Conservation (phyloP, 2,113 vertebrate genomes). For the Notechis scutatus region DNA sequence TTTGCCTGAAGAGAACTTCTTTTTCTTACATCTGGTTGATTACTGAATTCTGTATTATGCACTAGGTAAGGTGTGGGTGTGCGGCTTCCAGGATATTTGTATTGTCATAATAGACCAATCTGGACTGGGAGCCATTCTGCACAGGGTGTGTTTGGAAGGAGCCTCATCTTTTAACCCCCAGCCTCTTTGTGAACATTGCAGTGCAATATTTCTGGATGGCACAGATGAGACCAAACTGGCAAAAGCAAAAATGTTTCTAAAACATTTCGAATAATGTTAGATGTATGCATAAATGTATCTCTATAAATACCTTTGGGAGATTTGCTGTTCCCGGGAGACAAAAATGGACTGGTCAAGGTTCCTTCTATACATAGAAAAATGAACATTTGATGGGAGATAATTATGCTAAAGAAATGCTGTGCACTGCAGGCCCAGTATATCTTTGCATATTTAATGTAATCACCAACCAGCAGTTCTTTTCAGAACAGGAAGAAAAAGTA, state of each 20-base stretch:
- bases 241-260: neutral
- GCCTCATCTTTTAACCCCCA: neutral
- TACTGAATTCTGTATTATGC: neutral
- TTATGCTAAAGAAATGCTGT: neutral
- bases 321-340: neutral
- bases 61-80: neutral
- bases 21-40: neutral
- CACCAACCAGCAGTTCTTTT: neutral
- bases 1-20: neutral
- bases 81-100: neutral
- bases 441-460: slow-evolving; percentile 27
- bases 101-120: neutral
- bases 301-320: neutral
- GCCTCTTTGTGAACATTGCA: neutral
- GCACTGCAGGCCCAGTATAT: neutral
- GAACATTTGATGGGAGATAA: neutral
- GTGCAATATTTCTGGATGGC: neutral
- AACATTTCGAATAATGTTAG: neutral
- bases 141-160: neutral
- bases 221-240: neutral
- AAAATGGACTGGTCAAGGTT: neutral
- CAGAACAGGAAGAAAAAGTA: neutral
- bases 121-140: neutral
- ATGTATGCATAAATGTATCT: neutral
- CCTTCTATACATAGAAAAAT: neutral